Conservation (phyloP, 2,113 vertebrate genomes). For the Oophaga pumilio region DNA sequence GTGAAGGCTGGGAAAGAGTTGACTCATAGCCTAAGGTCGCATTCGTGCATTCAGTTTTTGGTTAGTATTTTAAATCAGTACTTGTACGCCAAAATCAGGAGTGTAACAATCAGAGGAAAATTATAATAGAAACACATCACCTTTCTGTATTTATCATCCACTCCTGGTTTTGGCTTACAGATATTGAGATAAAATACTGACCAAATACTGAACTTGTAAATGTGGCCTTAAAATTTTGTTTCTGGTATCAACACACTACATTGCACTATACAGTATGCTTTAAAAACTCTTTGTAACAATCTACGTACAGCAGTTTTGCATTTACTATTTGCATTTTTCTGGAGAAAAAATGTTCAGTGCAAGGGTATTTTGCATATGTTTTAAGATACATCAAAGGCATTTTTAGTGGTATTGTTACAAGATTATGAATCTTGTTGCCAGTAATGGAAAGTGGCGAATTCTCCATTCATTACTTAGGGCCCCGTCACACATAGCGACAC, state of each 20-base stretch:
- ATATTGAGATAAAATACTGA: too few relatives aligned
- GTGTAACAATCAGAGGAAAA: too few relatives aligned
- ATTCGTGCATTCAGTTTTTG: too few relatives aligned
- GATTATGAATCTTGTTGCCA: constrained; percentile 22
- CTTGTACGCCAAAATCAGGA: too few relatives aligned
- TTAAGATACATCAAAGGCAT: constrained; percentile 30
- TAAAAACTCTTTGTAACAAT: neutral
- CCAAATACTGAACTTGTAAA: too few relatives aligned
- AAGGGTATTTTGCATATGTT: constrained; percentile 9
- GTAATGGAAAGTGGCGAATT: constrained; percentile 10
- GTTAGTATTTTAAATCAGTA: too few relatives aligned
- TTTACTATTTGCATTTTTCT: neutral
- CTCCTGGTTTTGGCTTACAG: too few relatives aligned
- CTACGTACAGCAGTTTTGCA: neutral
- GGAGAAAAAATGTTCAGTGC: neutral
- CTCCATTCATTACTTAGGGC: constrained; percentile 21
- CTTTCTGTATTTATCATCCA: too few relatives aligned
- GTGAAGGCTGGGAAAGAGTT: neutral
- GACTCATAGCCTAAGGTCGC: neutral
- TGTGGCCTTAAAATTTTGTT: too few relatives aligned
- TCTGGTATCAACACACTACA: too few relatives aligned
- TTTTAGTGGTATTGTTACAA: constrained; percentile 51
- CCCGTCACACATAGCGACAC: too few relatives aligned
- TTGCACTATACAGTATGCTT: neutral
- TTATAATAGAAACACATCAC: too few relatives aligned